Conservation (phyloP, 2,888 invertebrate genomes). For the Troides oblongomaculatus region DNA sequence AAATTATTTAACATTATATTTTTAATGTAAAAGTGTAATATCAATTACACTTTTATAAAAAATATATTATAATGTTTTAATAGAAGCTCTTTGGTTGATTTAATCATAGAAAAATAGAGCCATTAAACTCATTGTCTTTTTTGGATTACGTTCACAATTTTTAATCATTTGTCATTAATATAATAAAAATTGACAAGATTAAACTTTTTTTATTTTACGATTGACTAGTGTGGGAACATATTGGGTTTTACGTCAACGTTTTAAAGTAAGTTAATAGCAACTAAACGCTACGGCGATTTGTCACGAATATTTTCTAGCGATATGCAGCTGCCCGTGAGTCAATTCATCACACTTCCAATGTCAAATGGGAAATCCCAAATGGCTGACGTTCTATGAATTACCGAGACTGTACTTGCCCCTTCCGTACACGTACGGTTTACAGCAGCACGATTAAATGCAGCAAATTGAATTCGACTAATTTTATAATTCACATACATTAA, state of each 20-base stretch:
- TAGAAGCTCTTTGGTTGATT: too few species aligned
- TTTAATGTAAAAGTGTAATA: too few species aligned
- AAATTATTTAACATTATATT: too few species aligned
- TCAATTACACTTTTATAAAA: too few species aligned
- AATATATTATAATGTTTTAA: too few species aligned
- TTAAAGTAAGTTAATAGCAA: neutral
- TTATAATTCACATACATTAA: neutral
- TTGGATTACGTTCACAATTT: too few species aligned
- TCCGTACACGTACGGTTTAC: slow-evolving; percentile 3
- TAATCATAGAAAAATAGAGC: too few species aligned
- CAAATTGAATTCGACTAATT: neutral
- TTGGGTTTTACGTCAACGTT: neutral
- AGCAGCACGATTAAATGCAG: neutral
- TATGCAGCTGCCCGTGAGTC: slow-evolving; percentile 13
- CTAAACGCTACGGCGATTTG: slow-evolving; percentile 13
- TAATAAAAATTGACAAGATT: too few species aligned
- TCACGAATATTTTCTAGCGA: slow-evolving; percentile 16
- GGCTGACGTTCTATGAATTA: neutral
- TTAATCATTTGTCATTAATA: too few species aligned
- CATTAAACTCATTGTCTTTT: too few species aligned
- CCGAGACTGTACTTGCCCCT: slow-evolving; percentile 3
- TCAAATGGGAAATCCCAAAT: slow-evolving; percentile 17
- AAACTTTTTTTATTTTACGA: too few species aligned
- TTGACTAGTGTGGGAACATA: neutral
- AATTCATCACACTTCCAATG: slow-evolving; percentile 14